Percentiles rank a stretch among this genome's conserved stretches.
Conservation (phyloP, 2,113 vertebrate genomes). For the Heptranchias perlo region DNA sequence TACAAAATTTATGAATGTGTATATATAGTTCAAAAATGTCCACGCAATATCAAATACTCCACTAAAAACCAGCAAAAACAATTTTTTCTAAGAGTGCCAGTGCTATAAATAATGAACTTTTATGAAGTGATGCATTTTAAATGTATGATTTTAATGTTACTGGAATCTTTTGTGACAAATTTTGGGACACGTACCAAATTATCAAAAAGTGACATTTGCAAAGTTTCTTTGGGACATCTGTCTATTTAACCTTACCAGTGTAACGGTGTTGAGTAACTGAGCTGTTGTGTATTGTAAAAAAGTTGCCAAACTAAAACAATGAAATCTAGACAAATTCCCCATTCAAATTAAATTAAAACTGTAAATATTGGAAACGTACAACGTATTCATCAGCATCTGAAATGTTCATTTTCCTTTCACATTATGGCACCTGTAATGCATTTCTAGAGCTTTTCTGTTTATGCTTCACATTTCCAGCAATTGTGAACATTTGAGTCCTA, state of each 20-base stretch:
- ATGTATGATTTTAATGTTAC: not conserved
- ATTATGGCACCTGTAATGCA: not conserved
- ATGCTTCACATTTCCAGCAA: not conserved
- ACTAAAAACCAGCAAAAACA: slow-evolving; percentile 1
- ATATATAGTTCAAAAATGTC: slow-evolving; percentile 12
- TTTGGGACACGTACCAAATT: not conserved
- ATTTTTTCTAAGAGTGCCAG: not conserved
- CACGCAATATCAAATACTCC: not conserved
- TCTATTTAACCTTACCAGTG: not conserved
- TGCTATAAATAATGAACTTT: not conserved
- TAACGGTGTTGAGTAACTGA: not conserved
- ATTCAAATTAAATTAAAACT: not conserved
- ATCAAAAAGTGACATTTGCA: not conserved
- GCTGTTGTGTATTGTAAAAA: not conserved
- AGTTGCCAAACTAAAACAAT: not conserved
- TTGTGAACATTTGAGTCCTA: not conserved
- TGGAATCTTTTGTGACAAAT: not conserved
- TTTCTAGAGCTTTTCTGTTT: not conserved
- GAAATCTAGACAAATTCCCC: not conserved
- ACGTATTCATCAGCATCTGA: not conserved
- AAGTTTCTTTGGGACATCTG: not conserved
- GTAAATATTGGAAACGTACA: not conserved
- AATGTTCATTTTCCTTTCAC: not conserved
- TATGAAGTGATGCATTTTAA: not conserved
- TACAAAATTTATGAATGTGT: slow-evolving; percentile 16